Conservation (phyloP, 2,888 invertebrate species). For the Luperina testacea region DNA sequence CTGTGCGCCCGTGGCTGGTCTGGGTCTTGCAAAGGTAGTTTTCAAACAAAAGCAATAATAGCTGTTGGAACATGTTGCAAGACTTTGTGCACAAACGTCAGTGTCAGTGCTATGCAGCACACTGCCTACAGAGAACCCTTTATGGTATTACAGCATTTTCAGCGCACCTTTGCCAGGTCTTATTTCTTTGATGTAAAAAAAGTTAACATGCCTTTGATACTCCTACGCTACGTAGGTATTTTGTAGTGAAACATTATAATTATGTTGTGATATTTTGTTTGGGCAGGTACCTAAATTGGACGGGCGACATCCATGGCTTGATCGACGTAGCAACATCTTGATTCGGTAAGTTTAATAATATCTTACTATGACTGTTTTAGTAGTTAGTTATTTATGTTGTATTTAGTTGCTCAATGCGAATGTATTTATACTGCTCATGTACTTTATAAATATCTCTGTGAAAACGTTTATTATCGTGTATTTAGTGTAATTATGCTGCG, state of each 20-base stretch:
- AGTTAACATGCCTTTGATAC: neutral
- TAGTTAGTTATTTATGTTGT: constrained; percentile 50
- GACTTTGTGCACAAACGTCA: constrained; percentile 2
- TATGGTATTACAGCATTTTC: constrained; percentile 3
- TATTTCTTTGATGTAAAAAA: neutral
- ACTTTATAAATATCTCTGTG: constrained; percentile 46
- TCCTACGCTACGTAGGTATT: neutral
- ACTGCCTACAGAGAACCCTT: neutral
- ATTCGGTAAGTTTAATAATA: constrained; percentile 57
- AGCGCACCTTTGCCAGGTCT: neutral
- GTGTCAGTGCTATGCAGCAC: neutral
- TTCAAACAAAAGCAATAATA: neutral
- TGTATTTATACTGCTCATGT: constrained; percentile 47
- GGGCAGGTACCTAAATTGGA: constrained; percentile 47
- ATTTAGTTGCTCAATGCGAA: constrained; percentile 69
- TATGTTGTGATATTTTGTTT: constrained; percentile 31
- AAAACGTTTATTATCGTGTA: constrained; percentile 58
- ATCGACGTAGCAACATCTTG: constrained; percentile 13
- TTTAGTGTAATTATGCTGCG: constrained; percentile 65
- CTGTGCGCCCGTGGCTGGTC: neutral
- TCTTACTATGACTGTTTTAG: constrained; percentile 36
- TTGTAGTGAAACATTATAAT: neutral
- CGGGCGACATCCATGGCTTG: constrained; percentile 8
- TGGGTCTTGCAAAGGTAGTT: neutral
- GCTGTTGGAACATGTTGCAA: neutral